Evolutionary conservation across 2,888 invertebrate species (phyloP).

Genomic region (Chloroclystis v-ata): DNA sequence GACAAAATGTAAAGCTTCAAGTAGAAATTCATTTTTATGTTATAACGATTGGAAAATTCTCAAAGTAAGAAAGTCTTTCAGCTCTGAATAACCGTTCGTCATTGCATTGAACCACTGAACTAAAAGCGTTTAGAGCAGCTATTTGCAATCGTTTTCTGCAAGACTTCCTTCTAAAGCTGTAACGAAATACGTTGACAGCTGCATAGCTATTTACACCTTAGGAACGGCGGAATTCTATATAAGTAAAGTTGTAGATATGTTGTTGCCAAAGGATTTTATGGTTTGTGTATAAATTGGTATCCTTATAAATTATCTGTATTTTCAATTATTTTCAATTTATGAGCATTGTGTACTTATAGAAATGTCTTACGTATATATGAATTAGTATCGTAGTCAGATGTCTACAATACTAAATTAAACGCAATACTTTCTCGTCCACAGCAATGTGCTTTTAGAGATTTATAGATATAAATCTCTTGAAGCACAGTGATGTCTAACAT

Average conservation of each 20-base stretch:
- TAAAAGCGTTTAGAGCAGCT: background rate
- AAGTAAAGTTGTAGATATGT: background rate
- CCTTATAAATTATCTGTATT: no score
- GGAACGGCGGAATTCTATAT: background rate
- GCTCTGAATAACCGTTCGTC: background rate
- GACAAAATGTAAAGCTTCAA: no score
- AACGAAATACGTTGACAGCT: background rate
- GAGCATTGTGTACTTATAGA: no score
- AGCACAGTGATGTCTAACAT: no score
- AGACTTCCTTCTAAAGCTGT: background rate
- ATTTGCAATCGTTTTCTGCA: conserved; percentile 4
- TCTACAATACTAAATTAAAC: no score
- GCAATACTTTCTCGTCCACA: no score
- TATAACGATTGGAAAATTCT: background rate
- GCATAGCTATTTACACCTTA: background rate
- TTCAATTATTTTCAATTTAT: no score
- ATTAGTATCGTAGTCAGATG: no score
- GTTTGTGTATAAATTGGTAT: background rate
- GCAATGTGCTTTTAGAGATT: no score
- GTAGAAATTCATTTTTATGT: no score
- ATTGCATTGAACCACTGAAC: background rate
- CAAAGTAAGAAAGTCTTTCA: background rate
- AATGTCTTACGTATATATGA: no score
- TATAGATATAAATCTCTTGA: no score
- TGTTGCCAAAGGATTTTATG: background rate